Evolutionary conservation across 2,888 invertebrate species (phyloP), one percentile per base, ranked within the genome.

Genomic region (Machimus atricapillus): DNA sequence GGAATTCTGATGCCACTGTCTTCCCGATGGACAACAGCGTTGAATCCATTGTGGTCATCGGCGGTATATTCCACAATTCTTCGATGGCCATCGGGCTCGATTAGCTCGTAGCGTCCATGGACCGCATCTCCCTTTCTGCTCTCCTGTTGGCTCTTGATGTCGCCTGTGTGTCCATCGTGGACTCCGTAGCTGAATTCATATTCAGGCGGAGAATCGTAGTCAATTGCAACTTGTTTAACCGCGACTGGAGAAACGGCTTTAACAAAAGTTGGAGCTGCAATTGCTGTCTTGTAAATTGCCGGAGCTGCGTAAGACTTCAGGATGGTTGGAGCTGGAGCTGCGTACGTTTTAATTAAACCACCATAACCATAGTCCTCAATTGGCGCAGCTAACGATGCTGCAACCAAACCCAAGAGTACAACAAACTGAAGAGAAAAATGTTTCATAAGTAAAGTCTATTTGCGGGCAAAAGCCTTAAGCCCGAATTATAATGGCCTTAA

Each of bases 21-120:
- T 43, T 94, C 94, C 87, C 93, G 94, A 88, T 93, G 93, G 5
- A 94, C 94, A 52, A 94, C 92, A 34, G 94, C 94, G 90, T 94
- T 94, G 92, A 94, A 94, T 83, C 94, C 94, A 88, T 93, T 93
- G 89, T 93, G 93, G 40, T 93, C 92, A 90, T 94, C 94, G 73
- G 94, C 93, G 78, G 93, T 93, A 90, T 94, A 94, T 88, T 94
- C 93, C 74, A 94, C 94, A 77, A 92, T 93, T 88, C 94, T 92
- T 88, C 93, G 92, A 88, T 92, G 93, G 43, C 94, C 94, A 91
- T 94, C 94, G 88, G 94, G 90, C 90, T 94, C 94, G 88, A 94
- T 90, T 74, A 94, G 90, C 9, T 93, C 92, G 90, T 94, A 94
- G 90, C 93, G 93, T 19, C 94, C 94, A 85, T 94, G 93, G 19